phyloP scores from a whole-genome alignment of 1,140 invertebrate genomes.

The Trichonephila clavipes region DNA sequence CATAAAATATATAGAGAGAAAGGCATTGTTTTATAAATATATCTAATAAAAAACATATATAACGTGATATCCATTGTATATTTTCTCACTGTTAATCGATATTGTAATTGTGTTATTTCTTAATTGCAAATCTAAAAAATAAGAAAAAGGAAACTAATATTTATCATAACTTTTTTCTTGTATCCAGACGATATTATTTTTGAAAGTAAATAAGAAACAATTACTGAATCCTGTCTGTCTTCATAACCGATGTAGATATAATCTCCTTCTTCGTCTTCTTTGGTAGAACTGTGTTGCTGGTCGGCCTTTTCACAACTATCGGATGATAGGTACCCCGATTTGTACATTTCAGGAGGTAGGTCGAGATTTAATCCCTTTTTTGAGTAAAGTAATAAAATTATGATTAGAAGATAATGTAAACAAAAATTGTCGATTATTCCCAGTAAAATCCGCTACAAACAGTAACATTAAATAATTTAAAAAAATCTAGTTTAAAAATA shows the following conservation, averaged over 20 bases:
- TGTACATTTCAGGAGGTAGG: conserved; percentile 43
- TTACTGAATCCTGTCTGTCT: conserved; percentile 52
- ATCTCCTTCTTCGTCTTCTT: conserved; percentile 53
- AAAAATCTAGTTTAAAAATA: too few relatives aligned
- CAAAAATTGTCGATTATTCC: too few relatives aligned
- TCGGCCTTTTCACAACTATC: not conserved
- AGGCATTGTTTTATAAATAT: too few relatives aligned
- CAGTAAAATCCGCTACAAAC: too few relatives aligned
- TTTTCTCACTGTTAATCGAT: too few relatives aligned
- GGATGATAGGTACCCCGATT: not conserved
- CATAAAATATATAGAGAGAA: too few relatives aligned
- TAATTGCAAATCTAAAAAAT: not conserved
- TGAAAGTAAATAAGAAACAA: not conserved
- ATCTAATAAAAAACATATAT: too few relatives aligned
- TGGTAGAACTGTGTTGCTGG: not conserved
- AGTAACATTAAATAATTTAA: too few relatives aligned
- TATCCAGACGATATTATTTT: too few relatives aligned
- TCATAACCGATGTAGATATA: conserved; percentile 43
- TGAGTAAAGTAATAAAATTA: not conserved
- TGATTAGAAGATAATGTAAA: not conserved
- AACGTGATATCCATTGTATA: too few relatives aligned
- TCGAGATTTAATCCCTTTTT: not conserved
- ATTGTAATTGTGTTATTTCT: not conserved
- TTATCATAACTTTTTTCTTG: not conserved
- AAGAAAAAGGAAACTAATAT: not conserved